Base-by-base conservation (phyloP, 2,888 invertebrate genomes). In the Xiphydria camelus region DNA sequence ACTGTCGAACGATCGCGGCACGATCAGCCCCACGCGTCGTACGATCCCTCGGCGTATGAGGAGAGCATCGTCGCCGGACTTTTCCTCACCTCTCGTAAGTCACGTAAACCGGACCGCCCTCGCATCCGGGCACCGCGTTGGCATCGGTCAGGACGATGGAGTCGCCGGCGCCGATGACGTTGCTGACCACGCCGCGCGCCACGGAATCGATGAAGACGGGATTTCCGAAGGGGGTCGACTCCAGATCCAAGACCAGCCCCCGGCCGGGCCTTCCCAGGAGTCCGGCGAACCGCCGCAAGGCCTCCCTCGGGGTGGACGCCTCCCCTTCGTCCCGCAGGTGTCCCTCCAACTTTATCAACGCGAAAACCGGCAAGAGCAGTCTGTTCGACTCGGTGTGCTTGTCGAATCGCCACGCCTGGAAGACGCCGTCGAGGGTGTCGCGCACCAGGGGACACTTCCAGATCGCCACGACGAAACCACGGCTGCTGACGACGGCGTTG, bases 131-230 rank as follows among this genome's bases (percentile, higher is more conserved):
- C 0, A 81, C 79, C 0, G 83, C 78, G n/a, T 81, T 78, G 1
- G 82, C 80, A 47, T 84, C 84, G 1, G 80, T 82, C 4, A 84
- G 76, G 29, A 84, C 62, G 2, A 84, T 68, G 22, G 81, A 80
- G 2, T 77, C 78, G 29, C 77, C 61, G 38, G 75, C 75, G 1
- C 82, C 83, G 1, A 83, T 72, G 29, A 80, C 73, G 7, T 83
- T 83, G 50, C 83, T 83, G 15, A 84, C 75, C 0, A 83, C 73
- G 0, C 84, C 85, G 7, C 78, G 67, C 0, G 83, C 80, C 23
- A 80, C 76, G 4, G 83, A 80, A 57, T 82, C 80, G 5, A 83
- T 64, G 57, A 84, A 83, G 7, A 79, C 78, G 72, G 81, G 62
- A 57, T 71, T 73, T 2, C 78, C 78, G 46, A 78, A 79, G 7